Evolutionary conservation across 2,888 invertebrate species (phyloP).

Genomic region (Keiferia lycopersicella): DNA sequence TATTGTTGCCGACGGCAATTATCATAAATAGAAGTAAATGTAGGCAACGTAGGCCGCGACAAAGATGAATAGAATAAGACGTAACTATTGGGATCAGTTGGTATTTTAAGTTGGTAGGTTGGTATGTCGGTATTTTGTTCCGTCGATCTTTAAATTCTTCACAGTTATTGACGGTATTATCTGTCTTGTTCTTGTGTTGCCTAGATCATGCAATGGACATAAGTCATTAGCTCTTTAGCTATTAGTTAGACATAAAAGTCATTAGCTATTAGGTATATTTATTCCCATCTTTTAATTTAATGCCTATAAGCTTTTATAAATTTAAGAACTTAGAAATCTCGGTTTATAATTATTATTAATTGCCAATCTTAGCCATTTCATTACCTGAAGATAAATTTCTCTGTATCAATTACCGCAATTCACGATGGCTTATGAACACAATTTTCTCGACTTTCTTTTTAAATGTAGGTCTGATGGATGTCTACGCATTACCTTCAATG

Average conservation of each 20-base stretch:
- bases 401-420: not conserved
- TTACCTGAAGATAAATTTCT: not conserved
- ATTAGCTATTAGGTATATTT: not conserved
- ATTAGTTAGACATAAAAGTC: no score
- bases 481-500: conserved; percentile 19
- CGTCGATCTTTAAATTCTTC: not conserved
- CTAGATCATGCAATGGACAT: not conserved
- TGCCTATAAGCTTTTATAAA: not conserved
- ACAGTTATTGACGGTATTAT: not conserved
- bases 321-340: not conserved
- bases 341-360: not conserved
- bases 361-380: not conserved
- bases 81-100: conserved; percentile 33
- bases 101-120: no score
- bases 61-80: conserved; percentile 37
- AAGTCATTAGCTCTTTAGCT: not conserved
- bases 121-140: conserved; percentile 24
- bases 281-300: not conserved
- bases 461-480: conserved; percentile 15
- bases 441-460: conserved; percentile 13
- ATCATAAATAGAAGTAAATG: conserved; percentile 52
- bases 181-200: not conserved
- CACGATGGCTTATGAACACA: not conserved
- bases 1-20: conserved; percentile 30
- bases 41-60: conserved; percentile 40